Conservation (phyloP, 1,140 invertebrate genomes). For the Cherax destructor region DNA sequence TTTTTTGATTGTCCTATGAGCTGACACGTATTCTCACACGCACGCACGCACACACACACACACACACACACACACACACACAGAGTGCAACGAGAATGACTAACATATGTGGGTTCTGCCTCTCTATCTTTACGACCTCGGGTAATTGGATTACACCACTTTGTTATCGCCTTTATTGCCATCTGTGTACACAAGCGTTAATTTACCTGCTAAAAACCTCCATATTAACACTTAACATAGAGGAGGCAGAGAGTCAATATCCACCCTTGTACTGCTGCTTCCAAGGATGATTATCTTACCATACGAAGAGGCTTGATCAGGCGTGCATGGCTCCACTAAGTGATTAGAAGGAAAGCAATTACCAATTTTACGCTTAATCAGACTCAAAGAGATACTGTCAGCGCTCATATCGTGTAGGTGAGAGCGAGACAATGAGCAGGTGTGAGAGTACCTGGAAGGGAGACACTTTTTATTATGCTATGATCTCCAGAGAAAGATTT, state of each 20-base stretch:
- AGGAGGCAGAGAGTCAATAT: not conserved
- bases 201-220: not conserved
- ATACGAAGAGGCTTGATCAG: too few species aligned
- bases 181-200: not conserved
- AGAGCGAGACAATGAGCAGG: not conserved
- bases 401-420: not conserved
- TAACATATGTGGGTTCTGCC: not conserved
- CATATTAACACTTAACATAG: not conserved
- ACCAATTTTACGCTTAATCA: constrained; percentile 43
- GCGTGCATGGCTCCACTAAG: not conserved
- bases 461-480: too few species aligned
- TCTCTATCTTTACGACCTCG: not conserved
- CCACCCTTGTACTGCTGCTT: not conserved
- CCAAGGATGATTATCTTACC: too few species aligned
- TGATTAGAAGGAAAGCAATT: constrained; percentile 16
- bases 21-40: too few species aligned
- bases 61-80: too few species aligned
- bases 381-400: constrained; percentile 22
- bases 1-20: too few species aligned
- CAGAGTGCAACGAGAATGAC: too few species aligned
- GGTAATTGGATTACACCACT: not conserved
- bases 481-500: too few species aligned
- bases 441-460: not conserved
- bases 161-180: constrained; percentile 1
- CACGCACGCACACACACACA: too few species aligned